These are phyloP conservation scores for Hystrix cristata DNA, from an alignment of 2,113 vertebrate genomes.

Conservation along the genomic window DNA sequence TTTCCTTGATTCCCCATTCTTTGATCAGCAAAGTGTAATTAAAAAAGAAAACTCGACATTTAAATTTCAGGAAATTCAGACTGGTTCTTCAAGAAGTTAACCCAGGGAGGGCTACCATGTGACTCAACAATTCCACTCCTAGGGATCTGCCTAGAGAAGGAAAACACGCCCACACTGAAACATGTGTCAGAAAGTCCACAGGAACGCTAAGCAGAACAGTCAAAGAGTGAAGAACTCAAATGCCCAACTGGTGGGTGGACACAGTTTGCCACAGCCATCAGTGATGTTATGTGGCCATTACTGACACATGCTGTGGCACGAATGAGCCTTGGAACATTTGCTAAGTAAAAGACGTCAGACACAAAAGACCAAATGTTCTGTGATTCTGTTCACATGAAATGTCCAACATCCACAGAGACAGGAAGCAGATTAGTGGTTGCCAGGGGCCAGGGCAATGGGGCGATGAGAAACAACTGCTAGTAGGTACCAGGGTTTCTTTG, in stretches of 20 bases:
- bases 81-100: neutral
- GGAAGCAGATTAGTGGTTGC: neutral
- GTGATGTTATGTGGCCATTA: neutral
- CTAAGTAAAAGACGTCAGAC: neutral
- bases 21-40: neutral
- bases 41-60: neutral
- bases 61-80: neutral
- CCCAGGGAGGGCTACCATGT: neutral
- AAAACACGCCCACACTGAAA: neutral
- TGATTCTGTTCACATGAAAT: neutral
- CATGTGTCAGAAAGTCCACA: accelerated
- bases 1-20: neutral
- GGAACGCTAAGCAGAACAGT: accelerated
- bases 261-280: neutral
- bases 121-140: neutral
- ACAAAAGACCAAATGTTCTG: neutral
- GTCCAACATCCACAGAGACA: neutral
- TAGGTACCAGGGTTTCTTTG: neutral
- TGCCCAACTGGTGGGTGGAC: no score
- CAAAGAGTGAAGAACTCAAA: neutral
- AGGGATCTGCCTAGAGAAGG: neutral
- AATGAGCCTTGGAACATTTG: neutral
- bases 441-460: neutral
- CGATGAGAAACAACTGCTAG: accelerated
- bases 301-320: neutral